Evolutionary conservation across 2,797 vertebrate species (phyloP), one percentile per base, ranked within the genome.

Genomic region (Cyclopterus lumpus): DNA sequence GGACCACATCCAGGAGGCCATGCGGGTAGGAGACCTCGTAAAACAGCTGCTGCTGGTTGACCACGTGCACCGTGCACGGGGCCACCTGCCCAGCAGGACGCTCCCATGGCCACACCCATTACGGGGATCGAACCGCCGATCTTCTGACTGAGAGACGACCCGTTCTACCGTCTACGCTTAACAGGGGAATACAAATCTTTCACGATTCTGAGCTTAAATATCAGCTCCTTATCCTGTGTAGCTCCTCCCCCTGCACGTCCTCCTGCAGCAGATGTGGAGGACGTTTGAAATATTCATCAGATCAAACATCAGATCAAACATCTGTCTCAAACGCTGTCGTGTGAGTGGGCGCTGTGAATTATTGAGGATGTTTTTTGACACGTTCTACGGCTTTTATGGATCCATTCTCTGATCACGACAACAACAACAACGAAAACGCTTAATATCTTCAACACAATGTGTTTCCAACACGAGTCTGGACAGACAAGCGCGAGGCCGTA

Each of bases 1-100:
- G 71, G 98, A 99, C 81, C 98, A 98, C 94, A 98, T 98, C 73
- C 98, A 99, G 92, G 97, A 99, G 61, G 98, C 97, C 0, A 98
- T 99, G 97, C 95, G 96, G 88, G 98, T 99, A 88, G 89, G 87
- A 77, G 10, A 26, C 24, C 24, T 26, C 2, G n/a, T n/a, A 40
- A 38, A 40, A 14, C 42, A 44, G 42, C 6, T 6, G 15, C 5
- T 18, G n/a, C n/a, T n/a, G n/a, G n/a, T n/a, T n/a, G n/a, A n/a
- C n/a, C n/a, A n/a, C n/a, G n/a, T n/a, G n/a, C n/a, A n/a, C n/a
- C n/a, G n/a, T n/a, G n/a, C n/a, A n/a, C n/a, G n/a, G n/a, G n/a
- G n/a, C n/a, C n/a, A 30, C 30, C 30, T 30, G 30, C 3, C 30
- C 30, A 30, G 6, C 30, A 14, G 12, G 38, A n/a, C n/a, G n/a